Evolutionary conservation across 2,113 vertebrate genomes (phyloP).

Genomic region (Anseranas semipalmata): DNA sequence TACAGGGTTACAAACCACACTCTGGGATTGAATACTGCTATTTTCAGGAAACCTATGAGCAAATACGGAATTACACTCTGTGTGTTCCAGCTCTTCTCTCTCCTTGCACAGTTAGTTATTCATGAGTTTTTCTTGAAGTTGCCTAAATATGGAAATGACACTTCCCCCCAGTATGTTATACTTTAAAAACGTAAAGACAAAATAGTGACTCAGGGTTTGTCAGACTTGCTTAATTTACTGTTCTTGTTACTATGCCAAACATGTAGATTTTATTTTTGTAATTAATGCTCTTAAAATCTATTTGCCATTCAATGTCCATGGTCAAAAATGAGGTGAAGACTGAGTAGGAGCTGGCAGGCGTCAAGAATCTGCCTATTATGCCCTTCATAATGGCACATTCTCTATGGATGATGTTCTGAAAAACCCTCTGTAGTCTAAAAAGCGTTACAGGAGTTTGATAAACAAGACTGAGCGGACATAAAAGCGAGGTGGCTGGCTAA

Average conservation of each 20-base stretch:
- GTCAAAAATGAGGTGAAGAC: neutral
- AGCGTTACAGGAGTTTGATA: neutral
- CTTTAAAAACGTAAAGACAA: neutral
- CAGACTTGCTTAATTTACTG: neutral
- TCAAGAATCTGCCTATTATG: neutral
- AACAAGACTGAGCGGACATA: neutral
- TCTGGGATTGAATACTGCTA: neutral
- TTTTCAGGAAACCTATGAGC: neutral
- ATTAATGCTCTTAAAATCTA: neutral
- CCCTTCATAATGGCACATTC: neutral
- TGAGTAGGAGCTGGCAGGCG: neutral
- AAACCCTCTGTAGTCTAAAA: neutral
- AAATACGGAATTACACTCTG: neutral
- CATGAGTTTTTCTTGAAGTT: neutral
- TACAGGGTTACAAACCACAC: neutral
- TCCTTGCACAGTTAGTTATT: neutral
- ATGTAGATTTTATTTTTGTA: neutral
- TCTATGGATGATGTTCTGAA: neutral
- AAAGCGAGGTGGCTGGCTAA: neutral
- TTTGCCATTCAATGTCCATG: neutral
- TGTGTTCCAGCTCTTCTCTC: neutral
- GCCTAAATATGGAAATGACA: neutral
- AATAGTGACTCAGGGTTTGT: neutral
- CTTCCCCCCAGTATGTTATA: neutral
- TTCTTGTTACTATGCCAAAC: neutral